These are phyloP conservation scores for Timema podura DNA, from an alignment of 2,888 invertebrate species.

Conservation along the genomic window DNA sequence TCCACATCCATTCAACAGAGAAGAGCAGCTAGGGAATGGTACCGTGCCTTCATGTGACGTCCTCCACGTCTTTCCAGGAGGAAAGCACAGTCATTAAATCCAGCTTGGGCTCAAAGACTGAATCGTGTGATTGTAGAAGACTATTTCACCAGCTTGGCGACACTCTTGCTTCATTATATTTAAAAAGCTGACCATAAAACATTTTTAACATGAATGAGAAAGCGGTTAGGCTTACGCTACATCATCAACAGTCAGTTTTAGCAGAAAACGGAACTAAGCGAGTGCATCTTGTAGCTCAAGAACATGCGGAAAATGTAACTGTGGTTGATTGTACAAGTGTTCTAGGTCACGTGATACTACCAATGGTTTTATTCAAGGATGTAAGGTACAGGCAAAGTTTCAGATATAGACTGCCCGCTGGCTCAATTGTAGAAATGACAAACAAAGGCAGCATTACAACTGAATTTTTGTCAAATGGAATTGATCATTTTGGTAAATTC, in stretches of 20 bases:
- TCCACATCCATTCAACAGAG: background rate
- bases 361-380: background rate
- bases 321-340: background rate
- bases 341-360: conserved; percentile 6
- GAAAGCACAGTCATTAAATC: background rate
- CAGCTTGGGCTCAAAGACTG: background rate
- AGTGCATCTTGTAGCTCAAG: background rate
- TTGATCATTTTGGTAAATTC: background rate
- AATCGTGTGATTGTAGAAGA: background rate
- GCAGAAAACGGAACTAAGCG: background rate
- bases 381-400: conserved; percentile 6
- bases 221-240: background rate
- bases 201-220: conserved; percentile 7
- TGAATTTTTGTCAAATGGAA: background rate
- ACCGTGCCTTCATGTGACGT: background rate
- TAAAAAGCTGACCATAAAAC: background rate
- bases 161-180: background rate
- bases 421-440: conserved; percentile 1
- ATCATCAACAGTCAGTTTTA: conserved; percentile 4
- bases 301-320: background rate
- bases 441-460: background rate
- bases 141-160: conserved; percentile 2
- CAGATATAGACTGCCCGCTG: background rate
- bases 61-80: background rate
- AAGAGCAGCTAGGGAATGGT: background rate